Percentiles rank a stretch among this genome's conserved stretches.
Conservation (phyloP, 2,113 vertebrate genomes). For the Alligator sinensis region DNA sequence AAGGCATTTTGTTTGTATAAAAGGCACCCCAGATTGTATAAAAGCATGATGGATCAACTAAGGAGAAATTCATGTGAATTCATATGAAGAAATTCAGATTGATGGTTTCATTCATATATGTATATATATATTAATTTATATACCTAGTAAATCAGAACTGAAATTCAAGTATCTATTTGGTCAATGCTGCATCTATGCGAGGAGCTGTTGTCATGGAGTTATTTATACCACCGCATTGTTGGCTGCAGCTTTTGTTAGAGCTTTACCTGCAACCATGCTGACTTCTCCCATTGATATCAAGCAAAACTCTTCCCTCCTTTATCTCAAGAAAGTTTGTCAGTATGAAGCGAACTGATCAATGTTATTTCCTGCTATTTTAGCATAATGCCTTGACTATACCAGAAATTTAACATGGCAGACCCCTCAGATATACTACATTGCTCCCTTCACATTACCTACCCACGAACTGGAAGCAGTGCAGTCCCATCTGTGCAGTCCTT, state of each 20-base stretch:
- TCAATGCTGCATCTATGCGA: not conserved
- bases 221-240: not conserved
- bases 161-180: not conserved
- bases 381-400: not conserved
- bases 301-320: not conserved
- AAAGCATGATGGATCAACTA: not conserved
- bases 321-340: not conserved
- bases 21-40: not conserved
- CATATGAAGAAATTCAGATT: not conserved
- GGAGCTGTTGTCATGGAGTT: not conserved
- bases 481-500: not conserved
- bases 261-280: not conserved
- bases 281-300: not conserved
- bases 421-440: too few species aligned
- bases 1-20: not conserved
- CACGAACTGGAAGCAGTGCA: too few species aligned
- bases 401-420: too few species aligned
- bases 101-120: not conserved
- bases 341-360: not conserved
- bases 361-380: not conserved
- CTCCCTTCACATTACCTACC: too few species aligned
- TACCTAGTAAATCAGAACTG: not conserved
- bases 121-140: not conserved
- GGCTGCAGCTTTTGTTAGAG: not conserved
- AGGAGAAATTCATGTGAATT: not conserved